Conservation (phyloP, 64 coral and sea anemone species). For the Cladopsammia gracilis region DNA sequence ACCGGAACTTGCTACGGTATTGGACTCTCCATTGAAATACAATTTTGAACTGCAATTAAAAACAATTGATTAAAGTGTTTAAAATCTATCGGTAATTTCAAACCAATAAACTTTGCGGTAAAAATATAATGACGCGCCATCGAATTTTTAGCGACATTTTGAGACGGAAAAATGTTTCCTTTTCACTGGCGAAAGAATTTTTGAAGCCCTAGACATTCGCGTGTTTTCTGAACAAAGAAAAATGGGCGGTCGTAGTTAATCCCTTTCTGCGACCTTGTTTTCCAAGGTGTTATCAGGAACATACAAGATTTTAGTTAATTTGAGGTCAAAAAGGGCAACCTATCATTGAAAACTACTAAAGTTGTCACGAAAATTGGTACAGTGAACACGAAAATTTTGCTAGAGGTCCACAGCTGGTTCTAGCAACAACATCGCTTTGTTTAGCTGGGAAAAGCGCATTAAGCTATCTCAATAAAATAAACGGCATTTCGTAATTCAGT, state of each 20-base stretch:
- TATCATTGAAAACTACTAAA: conserved; percentile 5
- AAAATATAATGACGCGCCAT: neutral
- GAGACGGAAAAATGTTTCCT: neutral
- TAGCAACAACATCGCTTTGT: conserved; percentile 22
- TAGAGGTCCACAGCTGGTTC: conserved; percentile 19
- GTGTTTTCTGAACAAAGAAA: conserved; percentile 41
- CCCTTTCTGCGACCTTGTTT: conserved; percentile 45
- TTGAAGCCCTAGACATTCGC: conserved; percentile 7
- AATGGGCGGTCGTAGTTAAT: conserved; percentile 37
- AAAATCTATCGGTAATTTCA: conserved; percentile 34
- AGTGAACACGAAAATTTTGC: conserved; percentile 2
- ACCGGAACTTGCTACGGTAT: conserved; percentile 22
- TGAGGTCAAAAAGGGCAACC: conserved; percentile 33
- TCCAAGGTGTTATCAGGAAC: conserved; percentile 45
- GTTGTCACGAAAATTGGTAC: conserved; percentile 37
- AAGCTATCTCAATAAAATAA: neutral
- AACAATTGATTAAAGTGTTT: conserved; percentile 58
- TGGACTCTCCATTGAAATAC: conserved; percentile 17
- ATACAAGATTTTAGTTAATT: conserved; percentile 41
- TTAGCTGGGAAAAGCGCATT: neutral
- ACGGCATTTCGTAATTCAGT: neutral
- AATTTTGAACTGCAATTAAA: conserved; percentile 69
- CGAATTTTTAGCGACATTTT: conserved; percentile 2
- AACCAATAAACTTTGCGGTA: conserved; percentile 3
- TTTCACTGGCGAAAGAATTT: neutral